Evolutionary conservation across 1,140 invertebrate species (phyloP).

Genomic region (Dermatophagoides farinae): DNA sequence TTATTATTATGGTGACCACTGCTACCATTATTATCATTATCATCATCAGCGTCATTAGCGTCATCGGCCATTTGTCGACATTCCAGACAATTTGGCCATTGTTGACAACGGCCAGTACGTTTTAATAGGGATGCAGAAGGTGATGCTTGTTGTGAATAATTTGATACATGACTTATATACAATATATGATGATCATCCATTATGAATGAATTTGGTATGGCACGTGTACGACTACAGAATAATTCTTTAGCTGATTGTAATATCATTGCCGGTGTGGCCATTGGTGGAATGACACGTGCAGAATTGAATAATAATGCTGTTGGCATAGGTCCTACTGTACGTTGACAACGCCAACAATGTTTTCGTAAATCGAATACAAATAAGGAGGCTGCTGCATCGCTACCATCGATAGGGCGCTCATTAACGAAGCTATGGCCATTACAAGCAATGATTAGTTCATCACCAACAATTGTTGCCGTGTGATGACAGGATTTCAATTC

Average conservation of each 20-base stretch:
- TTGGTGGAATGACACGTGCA: too few relatives aligned
- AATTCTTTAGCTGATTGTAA: not conserved
- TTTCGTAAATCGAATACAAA: not conserved
- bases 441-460: conserved; percentile 67
- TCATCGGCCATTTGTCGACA: not conserved
- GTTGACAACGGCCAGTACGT: not conserved
- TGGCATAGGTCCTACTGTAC: not conserved
- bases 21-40: not conserved
- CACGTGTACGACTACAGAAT: not conserved
- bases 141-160: too few relatives aligned
- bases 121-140: not conserved
- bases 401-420: not conserved
- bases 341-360: not conserved
- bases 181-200: conserved; percentile 35
- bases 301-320: too few relatives aligned
- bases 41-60: not conserved
- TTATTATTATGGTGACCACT: not conserved
- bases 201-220: not conserved
- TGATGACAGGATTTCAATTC: conserved; percentile 48
- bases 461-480: conserved; percentile 65
- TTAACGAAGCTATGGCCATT: conserved; percentile 28
- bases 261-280: not conserved
- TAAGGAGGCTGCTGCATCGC: not conserved
- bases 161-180: not conserved
- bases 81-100: not conserved